Percentiles rank a stretch among this genome's conserved stretches.
These are phyloP conservation scores for Psittacula echo DNA, from an alignment of 2,797 vertebrate genomes.

Conservation along the genomic window DNA sequence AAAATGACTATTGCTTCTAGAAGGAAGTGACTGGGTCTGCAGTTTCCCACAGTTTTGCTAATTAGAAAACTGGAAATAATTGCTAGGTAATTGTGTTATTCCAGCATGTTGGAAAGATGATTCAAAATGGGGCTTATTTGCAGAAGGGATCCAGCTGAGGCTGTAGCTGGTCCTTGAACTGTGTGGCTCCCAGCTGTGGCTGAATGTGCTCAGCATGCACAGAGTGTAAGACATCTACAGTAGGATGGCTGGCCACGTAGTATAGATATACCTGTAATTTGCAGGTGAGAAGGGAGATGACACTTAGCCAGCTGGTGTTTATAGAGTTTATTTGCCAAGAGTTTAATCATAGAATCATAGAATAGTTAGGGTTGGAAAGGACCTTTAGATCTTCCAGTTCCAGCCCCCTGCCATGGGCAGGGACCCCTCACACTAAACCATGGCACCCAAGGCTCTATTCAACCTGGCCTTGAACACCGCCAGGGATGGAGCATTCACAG, in stretches of 20 bases:
- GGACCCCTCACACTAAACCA: too few species aligned
- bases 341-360: not conserved
- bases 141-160: not conserved
- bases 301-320: not conserved
- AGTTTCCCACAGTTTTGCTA: not conserved
- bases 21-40: not conserved
- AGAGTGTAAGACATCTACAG: rapidly evolving
- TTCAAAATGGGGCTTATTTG: not conserved
- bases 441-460: not conserved
- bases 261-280: not conserved
- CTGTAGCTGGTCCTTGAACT: not conserved
- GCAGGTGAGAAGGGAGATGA: not conserved
- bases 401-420: too few species aligned
- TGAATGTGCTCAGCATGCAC: not conserved
- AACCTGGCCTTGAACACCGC: too few species aligned
- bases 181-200: not conserved
- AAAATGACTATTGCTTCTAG: not conserved
- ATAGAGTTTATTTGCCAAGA: not conserved
- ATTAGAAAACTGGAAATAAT: not conserved
- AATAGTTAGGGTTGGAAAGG: not conserved
- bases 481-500: too few species aligned
- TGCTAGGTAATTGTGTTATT: not conserved
- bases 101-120: not conserved
- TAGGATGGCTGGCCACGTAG: rapidly evolving
- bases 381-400: not conserved